Base-by-base conservation (phyloP, 2,888 invertebrate genomes). In the Pimpla rufipes region DNA sequence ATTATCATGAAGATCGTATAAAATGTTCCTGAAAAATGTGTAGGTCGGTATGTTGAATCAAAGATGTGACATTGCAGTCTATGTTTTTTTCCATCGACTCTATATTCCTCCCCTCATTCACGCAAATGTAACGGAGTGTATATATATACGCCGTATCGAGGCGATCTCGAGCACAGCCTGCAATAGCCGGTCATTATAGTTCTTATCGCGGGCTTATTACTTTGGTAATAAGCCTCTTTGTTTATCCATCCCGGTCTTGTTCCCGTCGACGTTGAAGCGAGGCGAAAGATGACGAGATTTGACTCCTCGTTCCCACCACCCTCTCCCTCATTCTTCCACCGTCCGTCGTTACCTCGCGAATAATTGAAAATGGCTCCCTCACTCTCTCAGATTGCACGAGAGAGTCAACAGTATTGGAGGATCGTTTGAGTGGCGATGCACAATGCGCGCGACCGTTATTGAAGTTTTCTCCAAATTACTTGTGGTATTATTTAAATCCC, bases 171-270 rank as follows among this genome's bases (percentile, higher is more conserved):
- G 50, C 23, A 57, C 37, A 82, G 74, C 68, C 70, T 21, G 57
- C 70, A 79, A 83, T 71, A 66, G 52, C 50, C 21, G 37, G 79
- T 35, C 50, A 70, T 83, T 79, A 71, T 59, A 79, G 42, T 86
- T 85, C 87, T 90, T 88, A 88, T 90, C 90, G 79, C 83, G 52
- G 84, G 85, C 85, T 87, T 86, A 90, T 90, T 89, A 90, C 85
- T 84, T 81, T 42, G 78, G 83, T 90, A 90, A 89, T 88, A 85
- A 87, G 83, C 81, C 86, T 83, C 86, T 86, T 87, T 88, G 87
- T 89, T 86, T 87, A 87, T 85, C 79, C 66, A 75, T 75, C 71
- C 71, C 47, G 64, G 66, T 66, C 29, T 47, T 59, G 40, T 37
- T 66, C 66, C 78, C 66, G 75, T 66, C 64, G 37, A 74, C 66